Conservation (phyloP, 1,140 invertebrate species). For the Cotesia chilonis region DNA sequence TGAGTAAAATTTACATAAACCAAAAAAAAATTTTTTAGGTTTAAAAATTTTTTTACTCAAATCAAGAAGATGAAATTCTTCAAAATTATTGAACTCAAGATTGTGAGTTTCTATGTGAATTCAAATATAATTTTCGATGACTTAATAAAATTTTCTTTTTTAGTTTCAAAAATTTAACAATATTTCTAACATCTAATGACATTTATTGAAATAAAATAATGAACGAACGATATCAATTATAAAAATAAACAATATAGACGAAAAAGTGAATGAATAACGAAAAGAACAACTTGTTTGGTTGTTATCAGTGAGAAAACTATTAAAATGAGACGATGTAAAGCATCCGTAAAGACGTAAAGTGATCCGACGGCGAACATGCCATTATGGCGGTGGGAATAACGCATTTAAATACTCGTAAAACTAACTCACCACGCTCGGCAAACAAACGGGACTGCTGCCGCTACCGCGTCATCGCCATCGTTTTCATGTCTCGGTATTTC, state of each 20-base stretch:
- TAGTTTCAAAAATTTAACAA: no score
- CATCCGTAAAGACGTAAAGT: slow-evolving; percentile 33
- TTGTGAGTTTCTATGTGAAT: no score
- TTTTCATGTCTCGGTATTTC: slow-evolving; percentile 29
- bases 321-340: slow-evolving; percentile 38
- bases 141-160: no score
- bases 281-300: slow-evolving; percentile 11
- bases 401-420: slow-evolving; percentile 46
- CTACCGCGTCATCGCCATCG: slow-evolving; percentile 27
- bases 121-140: no score
- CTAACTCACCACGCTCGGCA: slow-evolving; percentile 34
- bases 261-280: background rate
- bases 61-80: no score
- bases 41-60: no score
- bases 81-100: no score
- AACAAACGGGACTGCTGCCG: slow-evolving; percentile 20
- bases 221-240: no score
- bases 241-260: background rate
- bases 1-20: no score
- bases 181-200: no score
- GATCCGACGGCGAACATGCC: slow-evolving; percentile 56
- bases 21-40: no score
- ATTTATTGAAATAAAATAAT: no score
- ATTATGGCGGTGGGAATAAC: slow-evolving; percentile 36
- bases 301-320: slow-evolving; percentile 25